A percentile compares a stretch with the other conserved stretches of the same genome.
Evolutionary conservation across 2,888 invertebrate genomes (phyloP).

Genomic region (Malthinus flaveolus): DNA sequence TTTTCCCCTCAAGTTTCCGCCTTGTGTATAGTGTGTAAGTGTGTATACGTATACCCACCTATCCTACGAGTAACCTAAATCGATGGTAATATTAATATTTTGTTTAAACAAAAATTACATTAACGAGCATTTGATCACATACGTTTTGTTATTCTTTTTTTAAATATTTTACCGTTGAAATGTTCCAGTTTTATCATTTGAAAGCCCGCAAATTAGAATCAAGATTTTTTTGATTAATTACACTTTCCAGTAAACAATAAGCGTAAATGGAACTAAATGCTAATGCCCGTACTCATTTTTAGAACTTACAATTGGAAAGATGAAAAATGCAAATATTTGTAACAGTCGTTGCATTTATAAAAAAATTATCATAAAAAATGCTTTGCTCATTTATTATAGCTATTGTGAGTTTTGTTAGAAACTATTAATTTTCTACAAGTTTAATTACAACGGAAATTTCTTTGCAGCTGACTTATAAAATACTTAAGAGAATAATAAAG

Average conservation of each 20-base stretch:
- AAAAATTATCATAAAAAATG: conserved; percentile 7
- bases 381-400: conserved; percentile 1
- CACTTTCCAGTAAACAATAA: no score
- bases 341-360: neutral
- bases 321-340: conserved; percentile 1
- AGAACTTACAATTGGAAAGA: neutral
- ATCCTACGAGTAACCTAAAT: no score
- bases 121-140: no score
- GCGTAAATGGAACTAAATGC: neutral
- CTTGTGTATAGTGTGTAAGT: no score
- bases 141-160: no score
- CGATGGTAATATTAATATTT: no score
- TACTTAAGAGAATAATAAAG: neutral
- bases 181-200: no score
- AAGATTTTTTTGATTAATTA: no score
- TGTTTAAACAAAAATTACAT: no score
- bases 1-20: neutral
- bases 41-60: no score
- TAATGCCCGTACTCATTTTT: neutral
- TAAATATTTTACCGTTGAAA: no score
- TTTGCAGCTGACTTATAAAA: conserved; percentile 5
- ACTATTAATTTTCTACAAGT: conserved; percentile 3
- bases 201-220: no score
- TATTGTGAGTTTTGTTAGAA: neutral
- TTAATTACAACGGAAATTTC: conserved; percentile 4